Base-by-base conservation (phyloP, 2,797 vertebrate genomes). In the Esox lucius region DNA sequence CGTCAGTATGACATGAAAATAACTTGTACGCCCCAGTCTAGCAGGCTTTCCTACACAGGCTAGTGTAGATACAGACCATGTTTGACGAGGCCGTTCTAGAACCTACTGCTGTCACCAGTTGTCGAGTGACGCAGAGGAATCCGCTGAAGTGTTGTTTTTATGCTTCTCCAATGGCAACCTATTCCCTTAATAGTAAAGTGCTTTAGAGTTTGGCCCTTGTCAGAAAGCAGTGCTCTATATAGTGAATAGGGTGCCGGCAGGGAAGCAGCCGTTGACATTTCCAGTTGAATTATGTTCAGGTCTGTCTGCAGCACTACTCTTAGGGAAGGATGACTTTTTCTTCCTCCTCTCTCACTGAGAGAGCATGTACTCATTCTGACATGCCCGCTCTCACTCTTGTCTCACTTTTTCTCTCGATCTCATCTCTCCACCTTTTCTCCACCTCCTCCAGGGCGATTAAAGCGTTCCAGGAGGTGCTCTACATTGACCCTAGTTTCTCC, bases 401-500 rank as follows among this genome's bases (percentile, higher is more conserved):
- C 56, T 61, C 24, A 39, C 35, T 6, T 39, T 8, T 39, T 39
- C 48, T 68, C 35, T 68, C 48, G 31, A 13, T 70, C 26, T 51
- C 46, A n/a, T 70, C 48, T 28, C 42, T 15, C n/a, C 56, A 26
- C 68, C 24, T 19, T 48, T 26, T 28, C 2, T 91, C 56, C 2
- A n/a, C 9, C 28, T 31, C 28, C 28, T 31, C 28, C 28, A 99
- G 98, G 96, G 96, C 97, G 91, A 99, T 98, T 94, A 98, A 98
- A 93, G 96, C 96, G 80, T 99, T 99, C 94, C 96, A 97, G 91
- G 97, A 99, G 92, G 97, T 98, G 94, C 97, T 99, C 91, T 99
- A 99, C 93, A 96, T 99, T 84, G 94, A 98, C 91, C 96, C 97
- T 86, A 91, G 95, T 90, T 99, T 98, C 94, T 96, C 95, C 86